Conservation (phyloP, 2,888 invertebrate genomes). For the Synergus laeviventris region DNA sequence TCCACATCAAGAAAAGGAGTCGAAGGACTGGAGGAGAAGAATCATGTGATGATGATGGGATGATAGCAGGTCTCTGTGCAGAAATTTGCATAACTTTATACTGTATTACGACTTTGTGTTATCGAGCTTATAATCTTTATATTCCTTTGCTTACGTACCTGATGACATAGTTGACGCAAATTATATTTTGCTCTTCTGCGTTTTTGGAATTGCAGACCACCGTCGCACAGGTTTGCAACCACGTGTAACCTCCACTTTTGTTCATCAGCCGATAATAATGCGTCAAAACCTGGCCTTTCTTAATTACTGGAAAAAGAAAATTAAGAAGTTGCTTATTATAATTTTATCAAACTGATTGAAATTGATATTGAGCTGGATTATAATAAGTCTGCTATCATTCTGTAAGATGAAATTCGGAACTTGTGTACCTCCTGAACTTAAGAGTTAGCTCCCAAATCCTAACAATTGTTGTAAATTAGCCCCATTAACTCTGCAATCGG, state of each 20-base stretch:
- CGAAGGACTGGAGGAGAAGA: constrained; percentile 26
- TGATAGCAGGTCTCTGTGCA: background rate
- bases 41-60: constrained; percentile 19
- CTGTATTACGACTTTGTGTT: background rate
- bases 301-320: constrained; percentile 86
- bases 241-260: constrained; percentile 96
- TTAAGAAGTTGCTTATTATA: constrained; percentile 32
- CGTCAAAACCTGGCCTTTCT: constrained; percentile 97
- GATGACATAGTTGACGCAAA: constrained; percentile 97
- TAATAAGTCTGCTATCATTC: too few relatives aligned
- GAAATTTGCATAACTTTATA: constrained; percentile 33
- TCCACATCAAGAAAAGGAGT: constrained; percentile 16
- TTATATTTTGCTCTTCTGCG: constrained; percentile 97
- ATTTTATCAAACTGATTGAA: too few relatives aligned
- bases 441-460: constrained; percentile 35
- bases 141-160: constrained; percentile 81
- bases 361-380: too few relatives aligned
- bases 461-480: background rate
- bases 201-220: constrained; percentile 97
- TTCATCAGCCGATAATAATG: constrained; percentile 98
- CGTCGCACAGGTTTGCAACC: constrained; percentile 98
- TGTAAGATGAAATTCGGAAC: too few relatives aligned
- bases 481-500: constrained; percentile 6
- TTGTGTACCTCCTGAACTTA: background rate
- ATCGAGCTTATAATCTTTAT: constrained; percentile 22